Base-by-base conservation (phyloP, 2,113 vertebrate species). In the Paracanthobrama guichenoti region DNA sequence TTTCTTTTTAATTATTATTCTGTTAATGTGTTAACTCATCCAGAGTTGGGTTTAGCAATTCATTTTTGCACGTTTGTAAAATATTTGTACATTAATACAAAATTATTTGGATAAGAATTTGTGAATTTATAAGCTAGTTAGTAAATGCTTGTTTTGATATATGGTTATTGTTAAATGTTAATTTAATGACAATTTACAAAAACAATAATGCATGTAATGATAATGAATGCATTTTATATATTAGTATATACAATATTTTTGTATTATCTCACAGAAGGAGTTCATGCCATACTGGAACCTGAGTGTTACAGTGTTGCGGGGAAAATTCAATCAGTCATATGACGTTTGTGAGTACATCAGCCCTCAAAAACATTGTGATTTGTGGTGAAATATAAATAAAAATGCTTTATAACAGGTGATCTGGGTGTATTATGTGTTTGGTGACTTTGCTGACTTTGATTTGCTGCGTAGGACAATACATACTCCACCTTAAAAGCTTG, bases 241-340 rank as follows among this genome's bases (percentile, higher is more conserved):
- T n/a, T n/a, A n/a, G n/a, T n/a, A n/a, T n/a, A n/a, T n/a, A n/a
- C n/a, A n/a, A n/a, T n/a, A n/a, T n/a, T n/a, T n/a, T n/a, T n/a
- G n/a, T n/a, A n/a, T n/a, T n/a, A n/a, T n/a, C 53, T n/a, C 53
- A 74, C 85, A 91, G 90, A 90, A 48, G 55, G 86, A 91, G 28
- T 24, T 24, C 2, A 73, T 73, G 4, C 84, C 86, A 6, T 88
- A 88, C 72, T 90, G 86, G 90, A 89, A 66, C 28, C 83, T 93
- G 48, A 78, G 87, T 24, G 89, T 91, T 13, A 93, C 85, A 22
- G 73, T 92, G 11, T 53, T 91, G 16, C 78, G 55, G 35, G 92
- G 89, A 39, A 42, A 8, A 22, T 48, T 89, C 12, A 78, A 62
- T 12, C 53, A 24, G 8, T 88, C 88, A n/a, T 31, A 26, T 9